Evolutionary conservation across 2,888 invertebrate genomes (phyloP), one percentile per base, ranked within the genome.

Genomic region (Cyclophora albipunctata): DNA sequence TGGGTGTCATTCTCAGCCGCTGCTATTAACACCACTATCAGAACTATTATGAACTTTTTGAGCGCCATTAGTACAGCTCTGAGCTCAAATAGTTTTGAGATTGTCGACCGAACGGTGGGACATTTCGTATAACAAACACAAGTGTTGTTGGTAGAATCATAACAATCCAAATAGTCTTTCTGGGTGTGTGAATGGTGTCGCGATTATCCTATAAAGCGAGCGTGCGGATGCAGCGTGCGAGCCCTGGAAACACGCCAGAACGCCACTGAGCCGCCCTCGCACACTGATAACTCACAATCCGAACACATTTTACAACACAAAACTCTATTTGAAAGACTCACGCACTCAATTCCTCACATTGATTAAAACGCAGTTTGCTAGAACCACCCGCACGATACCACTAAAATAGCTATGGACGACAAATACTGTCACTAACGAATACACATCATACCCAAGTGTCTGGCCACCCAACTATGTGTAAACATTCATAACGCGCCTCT

Each of bases 31-130:
- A 81, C 65, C 57, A 84, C 67, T 59, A 76, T 62, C 48, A 84
- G 60, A 52, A 75, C 59, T 48, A 81, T 57, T 34, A 85, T 54
- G 37, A 82, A 45, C 59, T 71, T 77, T 42, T 69, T 69, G 55
- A 81, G 59, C 85, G 86, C 88, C 88, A 88, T 88, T 84, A 79
- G 83, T 78, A 64, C 53, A 54, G 57, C 57, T 60, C 64, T 58
- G 60, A 54, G 60, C 59, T 81, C 66, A 80, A 73, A 72, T 66
- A 54, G 53, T 57, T 53, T 62, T 63, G 61, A 56, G 60, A 63
- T 66, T 37, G 64, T 64, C 44, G 69, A 62, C 58, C 63, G 66
- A 61, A 59, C 63, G 69, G 20, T 20, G 20, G 20, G 64, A 65
- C 77, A 77, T 81, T 71, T 66, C 75, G 74, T 55, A 57, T 59